Evolutionary conservation across 2,888 invertebrate genomes (phyloP).

Genomic region (Chaetogeoica ovagalla): DNA sequence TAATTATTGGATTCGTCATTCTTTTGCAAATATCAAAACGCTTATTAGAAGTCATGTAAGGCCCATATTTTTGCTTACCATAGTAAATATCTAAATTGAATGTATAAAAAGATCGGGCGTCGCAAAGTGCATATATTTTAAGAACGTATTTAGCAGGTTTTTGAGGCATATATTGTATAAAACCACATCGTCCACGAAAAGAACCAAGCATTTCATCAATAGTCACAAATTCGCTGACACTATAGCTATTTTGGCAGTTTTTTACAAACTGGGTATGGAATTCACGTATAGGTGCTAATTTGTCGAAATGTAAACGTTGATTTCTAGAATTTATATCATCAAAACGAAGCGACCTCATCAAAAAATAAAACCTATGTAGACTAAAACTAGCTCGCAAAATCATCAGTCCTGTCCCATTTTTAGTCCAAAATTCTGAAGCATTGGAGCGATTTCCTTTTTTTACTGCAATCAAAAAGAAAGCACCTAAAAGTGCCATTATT

Average conservation of each 20-base stretch:
- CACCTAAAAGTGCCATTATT: constrained; percentile 12
- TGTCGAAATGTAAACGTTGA: not conserved
- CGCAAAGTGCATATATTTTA: constrained; percentile 32
- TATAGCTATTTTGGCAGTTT: constrained; percentile 43
- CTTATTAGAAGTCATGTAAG: constrained; percentile 3
- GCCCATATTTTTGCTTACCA: constrained; percentile 28
- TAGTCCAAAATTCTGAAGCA: constrained; percentile 1
- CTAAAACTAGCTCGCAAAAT: constrained; percentile 1
- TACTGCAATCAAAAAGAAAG: constrained; percentile 1
- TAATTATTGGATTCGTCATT: constrained; percentile 43
- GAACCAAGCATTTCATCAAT: too few relatives aligned
- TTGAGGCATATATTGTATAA: constrained; percentile 24
- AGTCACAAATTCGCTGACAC: too few relatives aligned
- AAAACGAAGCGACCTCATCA: too few relatives aligned
- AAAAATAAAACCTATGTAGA: not conserved
- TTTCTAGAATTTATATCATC: too few relatives aligned
- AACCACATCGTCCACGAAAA: too few relatives aligned
- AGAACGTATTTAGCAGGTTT: constrained; percentile 49
- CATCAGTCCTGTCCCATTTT: not conserved
- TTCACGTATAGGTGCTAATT: constrained; percentile 20
- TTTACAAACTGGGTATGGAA: constrained; percentile 30
- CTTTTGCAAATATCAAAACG: constrained; percentile 14
- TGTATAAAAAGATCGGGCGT: constrained; percentile 30
- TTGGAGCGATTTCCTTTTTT: constrained; percentile 3
- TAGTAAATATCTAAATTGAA: constrained; percentile 29